Conservation (phyloP, 1,140 invertebrate genomes). For the Meloidogyne hapla region DNA sequence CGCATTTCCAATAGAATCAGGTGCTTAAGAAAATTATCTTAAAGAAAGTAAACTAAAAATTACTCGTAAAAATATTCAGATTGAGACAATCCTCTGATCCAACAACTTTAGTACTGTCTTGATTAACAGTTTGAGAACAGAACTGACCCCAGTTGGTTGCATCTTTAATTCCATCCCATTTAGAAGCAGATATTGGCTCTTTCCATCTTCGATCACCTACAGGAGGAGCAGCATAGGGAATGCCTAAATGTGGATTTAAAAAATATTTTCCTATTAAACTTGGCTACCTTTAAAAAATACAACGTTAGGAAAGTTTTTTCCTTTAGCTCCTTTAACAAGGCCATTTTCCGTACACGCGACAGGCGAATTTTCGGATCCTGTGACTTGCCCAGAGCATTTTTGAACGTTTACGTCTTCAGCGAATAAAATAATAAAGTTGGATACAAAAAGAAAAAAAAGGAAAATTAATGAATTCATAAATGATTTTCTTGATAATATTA, state of each 20-base stretch:
- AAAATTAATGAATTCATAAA: no score
- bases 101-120: no score
- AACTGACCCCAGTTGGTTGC: not conserved
- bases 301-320: not conserved
- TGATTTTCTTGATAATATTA: no score
- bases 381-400: no score
- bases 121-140: not conserved
- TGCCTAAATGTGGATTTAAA: not conserved
- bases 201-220: not conserved
- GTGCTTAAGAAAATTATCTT: not conserved
- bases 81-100: conserved; percentile 3
- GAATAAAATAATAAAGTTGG: no score
- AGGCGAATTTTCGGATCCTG: not conserved
- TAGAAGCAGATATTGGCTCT: not conserved
- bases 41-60: not conserved
- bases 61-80: conserved; percentile 5
- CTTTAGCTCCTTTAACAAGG: not conserved
- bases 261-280: not conserved
- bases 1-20: not conserved
- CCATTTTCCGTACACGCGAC: not conserved
- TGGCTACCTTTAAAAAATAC: not conserved
- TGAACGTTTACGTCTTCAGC: no score
- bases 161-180: not conserved
- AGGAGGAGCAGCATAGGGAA: conserved; percentile 4
- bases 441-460: no score